Percentiles rank a stretch among this genome's conserved stretches.
These are phyloP conservation scores for Apaloderma vittatum DNA, from an alignment of 2,113 vertebrate genomes.

Conservation along the genomic window DNA sequence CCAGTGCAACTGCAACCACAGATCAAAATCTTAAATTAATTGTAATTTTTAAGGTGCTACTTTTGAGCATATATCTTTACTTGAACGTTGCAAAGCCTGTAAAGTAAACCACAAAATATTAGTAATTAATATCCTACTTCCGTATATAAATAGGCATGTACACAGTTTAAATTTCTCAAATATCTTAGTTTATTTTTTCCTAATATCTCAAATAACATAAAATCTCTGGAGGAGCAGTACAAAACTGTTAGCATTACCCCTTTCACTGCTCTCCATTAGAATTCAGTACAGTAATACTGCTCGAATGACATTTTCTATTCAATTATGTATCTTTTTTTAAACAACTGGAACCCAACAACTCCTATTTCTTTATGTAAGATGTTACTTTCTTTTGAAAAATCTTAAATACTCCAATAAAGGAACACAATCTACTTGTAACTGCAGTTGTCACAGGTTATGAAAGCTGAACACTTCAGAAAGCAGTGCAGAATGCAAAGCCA, in stretches of 20 bases:
- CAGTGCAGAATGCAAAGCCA: neutral
- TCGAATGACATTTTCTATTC: neutral
- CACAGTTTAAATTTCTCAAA: neutral
- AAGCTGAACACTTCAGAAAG: neutral
- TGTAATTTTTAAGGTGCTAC: neutral
- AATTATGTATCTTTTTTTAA: neutral
- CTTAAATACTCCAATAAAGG: neutral
- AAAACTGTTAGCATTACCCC: neutral
- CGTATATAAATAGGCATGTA: neutral
- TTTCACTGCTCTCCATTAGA: neutral
- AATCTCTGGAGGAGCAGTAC: neutral
- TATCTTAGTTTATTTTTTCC: neutral
- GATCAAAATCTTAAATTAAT: neutral
- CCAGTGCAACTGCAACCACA: neutral
- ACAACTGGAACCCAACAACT: neutral
- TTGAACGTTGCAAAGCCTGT: neutral
- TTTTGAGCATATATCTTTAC: neutral
- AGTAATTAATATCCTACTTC: neutral
- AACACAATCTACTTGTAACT: neutral
- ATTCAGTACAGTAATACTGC: neutral
- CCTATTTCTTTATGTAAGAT: neutral
- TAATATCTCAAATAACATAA: neutral
- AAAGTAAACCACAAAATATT: neutral
- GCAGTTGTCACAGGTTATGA: neutral
- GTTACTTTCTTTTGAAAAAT: neutral